Percentiles rank a stretch among this genome's conserved stretches.
Conservation (phyloP, 2,797 vertebrate species). For the Pagetopsis macropterus region DNA sequence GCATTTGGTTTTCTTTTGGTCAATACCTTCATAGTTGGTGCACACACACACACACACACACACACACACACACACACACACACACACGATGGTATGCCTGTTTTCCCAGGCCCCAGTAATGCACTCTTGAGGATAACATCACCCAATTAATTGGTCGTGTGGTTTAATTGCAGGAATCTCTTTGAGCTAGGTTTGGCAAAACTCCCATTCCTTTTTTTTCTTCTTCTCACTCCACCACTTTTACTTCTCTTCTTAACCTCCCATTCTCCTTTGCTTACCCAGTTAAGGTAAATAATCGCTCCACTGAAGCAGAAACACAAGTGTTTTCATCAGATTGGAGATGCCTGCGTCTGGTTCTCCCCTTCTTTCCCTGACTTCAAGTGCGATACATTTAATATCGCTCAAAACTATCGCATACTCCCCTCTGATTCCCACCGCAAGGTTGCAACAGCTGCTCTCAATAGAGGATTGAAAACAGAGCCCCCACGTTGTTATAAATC, state of each 20-base stretch:
- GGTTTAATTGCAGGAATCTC: conserved; percentile 73
- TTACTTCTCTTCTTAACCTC: conserved; percentile 52
- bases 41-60: conserved; percentile 29
- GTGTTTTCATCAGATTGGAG: conserved; percentile 59
- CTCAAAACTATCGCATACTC: conserved; percentile 46
- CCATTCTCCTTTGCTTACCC: conserved; percentile 59
- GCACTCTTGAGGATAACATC: conserved; percentile 73
- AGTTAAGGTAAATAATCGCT: conserved; percentile 65
- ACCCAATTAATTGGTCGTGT: conserved; percentile 71
- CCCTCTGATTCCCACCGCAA: conserved; percentile 47
- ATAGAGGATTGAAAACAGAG: conserved; percentile 67
- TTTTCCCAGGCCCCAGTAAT: conserved; percentile 77
- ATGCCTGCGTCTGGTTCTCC: conserved; percentile 62
- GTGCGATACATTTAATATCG: conserved; percentile 73
- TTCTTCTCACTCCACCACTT: conserved; percentile 36
- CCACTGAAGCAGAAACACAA: conserved; percentile 68
- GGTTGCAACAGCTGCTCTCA: conserved; percentile 67
- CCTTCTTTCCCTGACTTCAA: conserved; percentile 44
- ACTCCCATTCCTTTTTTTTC: conserved; percentile 45
- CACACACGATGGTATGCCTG: conserved; percentile 42
- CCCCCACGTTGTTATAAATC: conserved; percentile 56
- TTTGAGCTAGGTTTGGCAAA: conserved; percentile 70
- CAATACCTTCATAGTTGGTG: conserved; percentile 49
- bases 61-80: conserved; percentile 29
- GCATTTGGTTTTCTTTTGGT: conserved; percentile 62